phyloP scores from a whole-genome alignment of 2,888 invertebrate species.

The Marasmarcha lunaedactyla region DNA sequence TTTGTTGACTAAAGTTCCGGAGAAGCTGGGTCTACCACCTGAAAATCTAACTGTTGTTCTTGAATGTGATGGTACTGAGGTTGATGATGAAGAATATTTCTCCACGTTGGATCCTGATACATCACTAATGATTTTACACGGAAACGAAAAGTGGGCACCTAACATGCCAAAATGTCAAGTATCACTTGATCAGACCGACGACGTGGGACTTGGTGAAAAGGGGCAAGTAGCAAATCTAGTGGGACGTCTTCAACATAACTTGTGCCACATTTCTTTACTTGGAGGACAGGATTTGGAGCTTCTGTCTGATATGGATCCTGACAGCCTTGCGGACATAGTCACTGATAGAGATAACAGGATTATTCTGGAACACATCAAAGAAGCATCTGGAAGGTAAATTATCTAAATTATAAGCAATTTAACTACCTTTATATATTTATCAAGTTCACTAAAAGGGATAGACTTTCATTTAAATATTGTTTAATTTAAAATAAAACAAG shows the following conservation, averaged over 20 bases:
- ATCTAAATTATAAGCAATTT: neutral
- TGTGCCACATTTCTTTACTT: conserved; percentile 86
- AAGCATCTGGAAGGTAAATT: conserved; percentile 80
- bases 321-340: conserved; percentile 85
- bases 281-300: conserved; percentile 88
- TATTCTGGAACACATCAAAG: conserved; percentile 84
- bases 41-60: conserved; percentile 83
- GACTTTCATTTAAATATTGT: no score
- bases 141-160: conserved; percentile 81
- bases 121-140: conserved; percentile 83
- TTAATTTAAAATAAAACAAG: no score
- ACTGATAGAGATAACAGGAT: conserved; percentile 78
- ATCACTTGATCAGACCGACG: conserved; percentile 71
- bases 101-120: conserved; percentile 90
- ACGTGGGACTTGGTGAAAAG: conserved; percentile 59
- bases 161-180: conserved; percentile 73
- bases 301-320: conserved; percentile 90
- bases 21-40: conserved; percentile 76
- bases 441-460: no score
- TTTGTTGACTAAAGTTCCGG: conserved; percentile 79
- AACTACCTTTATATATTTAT: no score
- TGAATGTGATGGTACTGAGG: conserved; percentile 94
- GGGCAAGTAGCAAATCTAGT: conserved; percentile 79
- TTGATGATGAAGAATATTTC: conserved; percentile 96
- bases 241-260: conserved; percentile 82